Percentiles rank a stretch among this genome's conserved stretches.
These are phyloP conservation scores for Accipiter cooperii DNA, from an alignment of 2,113 vertebrate species.

Conservation along the genomic window DNA sequence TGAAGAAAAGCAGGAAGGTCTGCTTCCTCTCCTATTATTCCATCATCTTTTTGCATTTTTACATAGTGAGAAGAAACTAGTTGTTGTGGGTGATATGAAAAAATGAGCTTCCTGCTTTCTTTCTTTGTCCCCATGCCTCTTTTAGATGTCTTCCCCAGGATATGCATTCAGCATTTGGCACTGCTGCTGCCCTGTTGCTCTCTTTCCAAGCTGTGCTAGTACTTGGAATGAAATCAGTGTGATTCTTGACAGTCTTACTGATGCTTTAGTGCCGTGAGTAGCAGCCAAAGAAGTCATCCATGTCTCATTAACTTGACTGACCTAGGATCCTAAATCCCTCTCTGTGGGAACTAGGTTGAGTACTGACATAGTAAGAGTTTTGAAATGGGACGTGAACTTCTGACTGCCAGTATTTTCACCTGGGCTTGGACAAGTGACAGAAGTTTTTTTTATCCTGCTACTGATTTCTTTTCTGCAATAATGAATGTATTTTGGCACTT, in stretches of 20 bases:
- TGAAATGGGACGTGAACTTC: neutral
- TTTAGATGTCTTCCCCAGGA: neutral
- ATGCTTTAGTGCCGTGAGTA: neutral
- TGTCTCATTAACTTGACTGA: neutral
- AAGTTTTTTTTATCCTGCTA: neutral
- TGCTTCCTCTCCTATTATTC: neutral
- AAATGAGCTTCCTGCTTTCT: neutral
- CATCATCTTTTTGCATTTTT: neutral
- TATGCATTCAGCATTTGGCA: neutral
- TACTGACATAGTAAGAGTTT: neutral
- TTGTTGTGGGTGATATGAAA: neutral
- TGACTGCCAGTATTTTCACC: neutral
- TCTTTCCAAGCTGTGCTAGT: neutral
- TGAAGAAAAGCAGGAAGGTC: constrained; percentile 19
- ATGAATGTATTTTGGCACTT: neutral
- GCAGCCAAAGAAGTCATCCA: neutral
- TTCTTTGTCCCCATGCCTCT: neutral
- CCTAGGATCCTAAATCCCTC: neutral
- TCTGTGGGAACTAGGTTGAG: neutral
- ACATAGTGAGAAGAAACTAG: neutral
- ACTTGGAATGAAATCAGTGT: neutral
- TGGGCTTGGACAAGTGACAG: neutral
- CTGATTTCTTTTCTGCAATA: neutral
- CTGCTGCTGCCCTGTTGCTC: neutral
- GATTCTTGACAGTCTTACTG: neutral